Percentiles rank a stretch among this genome's conserved stretches.
These are phyloP conservation scores for Drosophila bipectinata DNA, from an alignment of 1,140 invertebrate genomes.

Conservation along the genomic window DNA sequence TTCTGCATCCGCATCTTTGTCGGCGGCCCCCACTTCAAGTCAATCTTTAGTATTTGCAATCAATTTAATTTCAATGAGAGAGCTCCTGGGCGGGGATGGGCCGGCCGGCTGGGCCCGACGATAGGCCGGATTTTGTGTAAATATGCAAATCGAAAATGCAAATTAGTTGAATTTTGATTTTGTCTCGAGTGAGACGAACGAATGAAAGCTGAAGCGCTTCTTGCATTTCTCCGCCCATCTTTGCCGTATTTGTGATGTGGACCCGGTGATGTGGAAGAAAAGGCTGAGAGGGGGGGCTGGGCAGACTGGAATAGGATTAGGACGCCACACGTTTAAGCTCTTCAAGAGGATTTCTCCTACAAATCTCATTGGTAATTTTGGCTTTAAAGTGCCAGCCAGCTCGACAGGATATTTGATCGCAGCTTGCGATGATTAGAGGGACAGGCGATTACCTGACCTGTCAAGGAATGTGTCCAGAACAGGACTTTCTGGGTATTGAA, in stretches of 20 bases:
- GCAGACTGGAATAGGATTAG: conserved; percentile 35
- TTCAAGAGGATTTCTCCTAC: background rate
- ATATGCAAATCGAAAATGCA: conserved; percentile 82
- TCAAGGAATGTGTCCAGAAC: background rate
- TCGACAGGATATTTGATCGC: conserved; percentile 1
- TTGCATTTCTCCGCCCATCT: conserved; percentile 7
- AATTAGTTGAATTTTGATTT: conserved; percentile 81
- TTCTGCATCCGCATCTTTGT: conserved; percentile 25
- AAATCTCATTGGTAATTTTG: conserved; percentile 8
- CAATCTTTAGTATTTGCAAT: conserved; percentile 82
- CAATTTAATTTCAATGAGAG: conserved; percentile 82
- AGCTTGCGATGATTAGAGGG: background rate
- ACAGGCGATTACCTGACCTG: background rate
- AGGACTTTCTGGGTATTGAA: background rate
- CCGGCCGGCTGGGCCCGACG: conserved; percentile 22
- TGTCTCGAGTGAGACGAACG: conserved; percentile 59
- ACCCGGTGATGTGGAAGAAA: conserved; percentile 49
- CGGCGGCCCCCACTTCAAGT: conserved; percentile 63
- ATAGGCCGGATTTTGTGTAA: conserved; percentile 65
- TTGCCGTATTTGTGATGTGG: conserved; percentile 10
- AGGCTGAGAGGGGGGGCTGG: conserved; percentile 8
- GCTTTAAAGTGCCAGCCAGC: background rate
- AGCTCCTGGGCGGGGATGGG: conserved; percentile 56
- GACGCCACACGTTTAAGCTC: conserved; percentile 28
- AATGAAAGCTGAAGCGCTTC: conserved; percentile 33